A percentile compares a stretch with the other conserved stretches of the same genome.
These are phyloP conservation scores for Sebastes reedi DNA, from an alignment of 2,797 vertebrate species.

Conservation along the genomic window DNA sequence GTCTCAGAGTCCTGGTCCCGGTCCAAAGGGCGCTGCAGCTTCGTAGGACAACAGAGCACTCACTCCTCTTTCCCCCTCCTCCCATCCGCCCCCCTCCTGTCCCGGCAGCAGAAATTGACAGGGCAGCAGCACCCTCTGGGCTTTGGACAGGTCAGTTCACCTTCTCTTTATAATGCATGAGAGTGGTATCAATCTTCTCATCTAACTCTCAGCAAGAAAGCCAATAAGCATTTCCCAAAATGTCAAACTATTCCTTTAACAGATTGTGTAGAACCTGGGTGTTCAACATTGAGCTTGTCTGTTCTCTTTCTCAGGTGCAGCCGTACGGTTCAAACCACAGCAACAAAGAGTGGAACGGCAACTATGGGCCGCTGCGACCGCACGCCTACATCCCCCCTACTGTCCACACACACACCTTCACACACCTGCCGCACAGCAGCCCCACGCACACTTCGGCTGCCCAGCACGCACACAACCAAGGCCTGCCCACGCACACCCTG, in stretches of 20 bases:
- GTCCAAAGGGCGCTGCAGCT: constrained; percentile 89
- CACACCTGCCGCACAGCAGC: constrained; percentile 89
- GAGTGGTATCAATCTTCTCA: too few relatives aligned
- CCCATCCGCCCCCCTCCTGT: constrained; percentile 77
- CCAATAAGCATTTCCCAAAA: too few relatives aligned
- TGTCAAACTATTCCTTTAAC: too few relatives aligned
- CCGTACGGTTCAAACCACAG: constrained; percentile 86
- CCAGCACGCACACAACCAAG: constrained; percentile 55
- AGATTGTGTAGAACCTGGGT: too few relatives aligned
- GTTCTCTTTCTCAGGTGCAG: constrained; percentile 83
- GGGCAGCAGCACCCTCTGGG: constrained; percentile 85
- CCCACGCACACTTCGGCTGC: constrained; percentile 83
- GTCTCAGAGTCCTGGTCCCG: constrained; percentile 88
- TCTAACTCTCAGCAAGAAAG: too few relatives aligned
- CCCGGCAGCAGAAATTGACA: constrained; percentile 86
- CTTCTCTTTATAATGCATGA: neutral
- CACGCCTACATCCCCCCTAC: constrained; percentile 91
- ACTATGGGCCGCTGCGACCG: constrained; percentile 89
- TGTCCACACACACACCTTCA: constrained; percentile 88
- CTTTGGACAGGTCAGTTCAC: constrained; percentile 89
- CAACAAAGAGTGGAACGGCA: constrained; percentile 94
- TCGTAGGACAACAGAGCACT: constrained; percentile 81
- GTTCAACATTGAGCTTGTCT: neutral
- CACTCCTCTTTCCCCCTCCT: constrained; percentile 83
- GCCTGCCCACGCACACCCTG: constrained; percentile 63